phyloP scores from a whole-genome alignment of 2,797 vertebrate genomes.

The Notolepis coatsorum region DNA sequence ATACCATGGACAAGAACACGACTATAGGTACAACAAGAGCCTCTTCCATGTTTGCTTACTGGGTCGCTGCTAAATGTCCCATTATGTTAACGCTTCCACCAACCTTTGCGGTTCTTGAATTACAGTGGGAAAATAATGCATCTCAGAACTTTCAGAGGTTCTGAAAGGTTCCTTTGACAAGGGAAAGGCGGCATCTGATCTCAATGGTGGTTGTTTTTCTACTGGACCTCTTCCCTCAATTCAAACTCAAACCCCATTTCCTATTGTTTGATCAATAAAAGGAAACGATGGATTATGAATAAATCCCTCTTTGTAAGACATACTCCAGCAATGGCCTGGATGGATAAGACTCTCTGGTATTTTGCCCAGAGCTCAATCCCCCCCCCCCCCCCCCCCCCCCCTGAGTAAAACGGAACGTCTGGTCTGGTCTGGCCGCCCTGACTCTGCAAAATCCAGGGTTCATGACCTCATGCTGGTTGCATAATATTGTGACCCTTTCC shows the following conservation, averaged over 20 bases:
- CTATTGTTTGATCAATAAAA: constrained; percentile 2
- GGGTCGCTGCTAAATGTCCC: no score
- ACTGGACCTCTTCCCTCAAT: constrained; percentile 20
- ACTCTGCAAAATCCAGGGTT: constrained; percentile 40
- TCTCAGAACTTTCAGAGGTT: no score
- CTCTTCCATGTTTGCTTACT: no score
- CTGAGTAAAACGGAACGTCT: constrained; percentile 16
- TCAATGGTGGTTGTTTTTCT: constrained; percentile 40
- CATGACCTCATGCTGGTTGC: constrained; percentile 30
- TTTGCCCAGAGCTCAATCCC: constrained; percentile 29
- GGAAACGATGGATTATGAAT: constrained; percentile 13
- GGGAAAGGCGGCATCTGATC: no score
- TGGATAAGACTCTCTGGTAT: constrained; percentile 5
- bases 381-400: no score
- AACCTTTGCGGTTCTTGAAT: no score
- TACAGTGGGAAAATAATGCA: no score
- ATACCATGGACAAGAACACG: no score
- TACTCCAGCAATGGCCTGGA: constrained; percentile 1
- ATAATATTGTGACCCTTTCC: no score
- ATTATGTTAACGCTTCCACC: no score
- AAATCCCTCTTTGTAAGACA: constrained; percentile 11
- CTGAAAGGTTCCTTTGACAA: no score
- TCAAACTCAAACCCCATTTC: background rate
- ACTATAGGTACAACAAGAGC: no score
- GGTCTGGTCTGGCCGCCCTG: constrained; percentile 9